These are phyloP conservation scores for Alcedo quadribrachys DNA, from an alignment of 2,797 vertebrate species.

Conservation along the genomic window DNA sequence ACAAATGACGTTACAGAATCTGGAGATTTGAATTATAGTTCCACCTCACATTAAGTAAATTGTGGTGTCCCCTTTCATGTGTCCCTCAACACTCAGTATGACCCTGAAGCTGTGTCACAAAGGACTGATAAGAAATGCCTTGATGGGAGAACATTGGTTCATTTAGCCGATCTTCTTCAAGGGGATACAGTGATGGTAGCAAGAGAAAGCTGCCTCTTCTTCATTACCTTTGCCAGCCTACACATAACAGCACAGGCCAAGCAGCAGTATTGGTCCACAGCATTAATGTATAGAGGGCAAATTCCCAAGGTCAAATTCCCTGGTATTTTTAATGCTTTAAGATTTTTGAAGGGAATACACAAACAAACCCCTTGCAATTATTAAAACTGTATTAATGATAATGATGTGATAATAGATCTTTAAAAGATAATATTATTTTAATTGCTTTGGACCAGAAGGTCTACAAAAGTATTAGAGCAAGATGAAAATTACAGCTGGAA, in stretches of 20 bases:
- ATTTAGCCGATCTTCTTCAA: background rate
- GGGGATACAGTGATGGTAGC: background rate
- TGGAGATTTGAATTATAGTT: background rate
- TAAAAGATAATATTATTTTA: background rate
- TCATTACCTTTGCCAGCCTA: background rate
- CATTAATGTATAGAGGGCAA: background rate
- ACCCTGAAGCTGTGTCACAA: background rate
- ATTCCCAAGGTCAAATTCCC: background rate
- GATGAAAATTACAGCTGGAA: slow-evolving; percentile 1
- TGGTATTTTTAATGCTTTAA: background rate
- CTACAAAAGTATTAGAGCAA: background rate
- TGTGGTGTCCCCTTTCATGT: fast-evolving
- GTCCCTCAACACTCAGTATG: background rate
- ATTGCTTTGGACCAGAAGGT: background rate
- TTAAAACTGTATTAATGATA: background rate
- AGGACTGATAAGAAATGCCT: background rate
- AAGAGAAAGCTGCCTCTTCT: background rate
- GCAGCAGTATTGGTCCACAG: background rate
- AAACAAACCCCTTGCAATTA: background rate
- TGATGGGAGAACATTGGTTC: background rate
- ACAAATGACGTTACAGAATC: background rate
- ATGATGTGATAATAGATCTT: background rate
- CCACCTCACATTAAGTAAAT: background rate
- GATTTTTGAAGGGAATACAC: background rate
- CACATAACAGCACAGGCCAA: background rate